A percentile compares a stretch with the other conserved stretches of the same genome.
Conservation (phyloP, 2,797 vertebrate genomes). For the Malacoraja senta region DNA sequence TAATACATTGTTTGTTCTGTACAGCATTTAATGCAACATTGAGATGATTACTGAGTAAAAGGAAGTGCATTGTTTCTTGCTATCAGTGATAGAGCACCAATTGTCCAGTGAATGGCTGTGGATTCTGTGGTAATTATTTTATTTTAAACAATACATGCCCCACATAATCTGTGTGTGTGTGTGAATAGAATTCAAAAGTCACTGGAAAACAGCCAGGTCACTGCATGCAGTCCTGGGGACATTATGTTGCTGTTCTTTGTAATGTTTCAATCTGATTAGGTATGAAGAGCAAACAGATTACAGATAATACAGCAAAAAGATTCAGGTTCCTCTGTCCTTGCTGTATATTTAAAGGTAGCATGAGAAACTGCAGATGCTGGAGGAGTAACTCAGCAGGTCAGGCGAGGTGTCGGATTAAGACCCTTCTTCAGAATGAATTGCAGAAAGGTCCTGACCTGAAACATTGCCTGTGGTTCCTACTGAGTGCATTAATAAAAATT, state of each 20-base stretch:
- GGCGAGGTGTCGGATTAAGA: no score
- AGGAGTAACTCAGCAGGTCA: no score
- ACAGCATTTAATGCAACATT: not conserved
- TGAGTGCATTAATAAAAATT: no score
- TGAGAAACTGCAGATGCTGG: no score
- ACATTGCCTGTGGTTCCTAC: no score
- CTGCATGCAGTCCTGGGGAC: not conserved
- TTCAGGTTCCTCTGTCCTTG: not conserved
- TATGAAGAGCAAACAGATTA: not conserved
- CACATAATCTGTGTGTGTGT: not conserved
- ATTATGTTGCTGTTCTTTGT: not conserved
- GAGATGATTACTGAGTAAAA: conserved; percentile 9
- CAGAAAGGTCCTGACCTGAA: no score
- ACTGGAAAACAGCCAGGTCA: not conserved
- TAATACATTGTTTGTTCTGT: no score
- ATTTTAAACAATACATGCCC: not conserved
- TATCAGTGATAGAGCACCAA: conserved; percentile 29
- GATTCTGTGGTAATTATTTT: conserved; percentile 13
- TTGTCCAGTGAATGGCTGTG: not conserved
- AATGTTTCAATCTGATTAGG: not conserved
- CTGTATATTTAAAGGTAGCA: not conserved
- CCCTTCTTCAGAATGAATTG: no score
- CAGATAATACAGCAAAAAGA: not conserved
- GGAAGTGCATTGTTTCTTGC: not conserved
- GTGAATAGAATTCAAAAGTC: not conserved